Percentiles rank a stretch among this genome's conserved stretches.
phyloP scores from a whole-genome alignment of 2,797 vertebrate species.

The Sebastes paucispinis region DNA sequence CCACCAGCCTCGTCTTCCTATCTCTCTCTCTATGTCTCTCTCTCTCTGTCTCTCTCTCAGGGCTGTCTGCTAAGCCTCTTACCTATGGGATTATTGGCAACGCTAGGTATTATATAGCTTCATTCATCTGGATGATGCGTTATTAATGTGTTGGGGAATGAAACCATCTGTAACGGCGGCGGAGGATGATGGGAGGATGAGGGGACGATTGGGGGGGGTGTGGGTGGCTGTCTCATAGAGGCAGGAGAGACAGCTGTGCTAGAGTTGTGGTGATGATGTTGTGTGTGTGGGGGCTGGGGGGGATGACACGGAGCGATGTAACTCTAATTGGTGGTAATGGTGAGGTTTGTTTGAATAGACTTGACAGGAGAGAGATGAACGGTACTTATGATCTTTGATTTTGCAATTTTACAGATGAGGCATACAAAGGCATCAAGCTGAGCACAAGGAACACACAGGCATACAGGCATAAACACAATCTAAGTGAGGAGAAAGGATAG shows the following conservation, averaged over 20 bases:
- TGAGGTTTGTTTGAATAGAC: constrained; percentile 41
- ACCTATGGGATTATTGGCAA: constrained; percentile 79
- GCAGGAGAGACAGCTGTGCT: constrained; percentile 6
- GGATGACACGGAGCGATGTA: neutral
- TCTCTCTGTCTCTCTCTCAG: constrained; percentile 43
- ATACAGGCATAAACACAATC: neutral
- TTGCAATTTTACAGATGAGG: constrained; percentile 47
- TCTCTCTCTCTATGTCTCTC: neutral
- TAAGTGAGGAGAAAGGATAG: neutral
- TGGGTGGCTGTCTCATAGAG: neutral
- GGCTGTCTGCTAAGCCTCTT: constrained; percentile 77
- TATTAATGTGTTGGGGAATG: constrained; percentile 76
- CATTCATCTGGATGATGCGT: constrained; percentile 80
- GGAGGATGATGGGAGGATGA: constrained; percentile 52
- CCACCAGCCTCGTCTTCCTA: neutral
- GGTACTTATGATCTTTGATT: constrained; percentile 51
- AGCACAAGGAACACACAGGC: constrained; percentile 29
- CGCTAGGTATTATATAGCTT: constrained; percentile 76
- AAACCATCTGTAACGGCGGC: constrained; percentile 69
- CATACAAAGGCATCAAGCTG: constrained; percentile 31
- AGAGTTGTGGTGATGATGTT: neutral
- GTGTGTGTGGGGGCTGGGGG: neutral
- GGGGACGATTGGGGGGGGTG: neutral
- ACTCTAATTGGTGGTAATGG: constrained; percentile 49
- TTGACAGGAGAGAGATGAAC: constrained; percentile 38